Evolutionary conservation across 64 coral and sea anemone species (phyloP).

Genomic region (Exaiptasia diaphana): DNA sequence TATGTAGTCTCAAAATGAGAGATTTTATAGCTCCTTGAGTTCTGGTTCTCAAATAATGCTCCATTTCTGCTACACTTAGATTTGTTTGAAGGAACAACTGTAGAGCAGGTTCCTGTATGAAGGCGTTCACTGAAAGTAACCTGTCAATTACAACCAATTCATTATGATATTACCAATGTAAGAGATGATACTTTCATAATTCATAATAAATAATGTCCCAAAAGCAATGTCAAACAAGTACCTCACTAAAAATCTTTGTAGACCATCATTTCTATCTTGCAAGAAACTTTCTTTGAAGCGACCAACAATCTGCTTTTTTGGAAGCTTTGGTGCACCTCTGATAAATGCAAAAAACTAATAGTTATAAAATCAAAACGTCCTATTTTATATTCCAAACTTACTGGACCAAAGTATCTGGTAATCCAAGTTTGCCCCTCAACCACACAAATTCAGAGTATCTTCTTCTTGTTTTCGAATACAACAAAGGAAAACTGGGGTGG

Average conservation of each 20-base stretch:
- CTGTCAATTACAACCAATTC: conserved; percentile 9
- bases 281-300: conserved; percentile 84
- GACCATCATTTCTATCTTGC: conserved; percentile 45
- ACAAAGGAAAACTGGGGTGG: conserved; percentile 69
- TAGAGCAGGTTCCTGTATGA: conserved; percentile 58
- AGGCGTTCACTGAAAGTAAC: conserved; percentile 44
- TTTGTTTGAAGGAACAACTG: conserved; percentile 73
- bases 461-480: conserved; percentile 58
- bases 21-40: conserved; percentile 68
- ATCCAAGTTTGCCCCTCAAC: conserved; percentile 69
- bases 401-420: conserved; percentile 48
- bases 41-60: conserved; percentile 61
- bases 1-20: conserved; percentile 59
- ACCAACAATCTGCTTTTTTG: conserved; percentile 76
- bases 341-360: background rate
- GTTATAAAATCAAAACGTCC: background rate
- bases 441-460: conserved; percentile 93
- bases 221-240: background rate
- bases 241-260: conserved; percentile 68
- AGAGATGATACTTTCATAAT: too few relatives aligned
- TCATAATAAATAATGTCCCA: background rate
- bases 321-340: conserved; percentile 63
- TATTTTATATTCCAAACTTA: conserved; percentile 3
- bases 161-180: background rate
- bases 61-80: conserved; percentile 55